Base-by-base conservation (phyloP, 2,113 vertebrate genomes). In the Ancistrus triradiatus region DNA sequence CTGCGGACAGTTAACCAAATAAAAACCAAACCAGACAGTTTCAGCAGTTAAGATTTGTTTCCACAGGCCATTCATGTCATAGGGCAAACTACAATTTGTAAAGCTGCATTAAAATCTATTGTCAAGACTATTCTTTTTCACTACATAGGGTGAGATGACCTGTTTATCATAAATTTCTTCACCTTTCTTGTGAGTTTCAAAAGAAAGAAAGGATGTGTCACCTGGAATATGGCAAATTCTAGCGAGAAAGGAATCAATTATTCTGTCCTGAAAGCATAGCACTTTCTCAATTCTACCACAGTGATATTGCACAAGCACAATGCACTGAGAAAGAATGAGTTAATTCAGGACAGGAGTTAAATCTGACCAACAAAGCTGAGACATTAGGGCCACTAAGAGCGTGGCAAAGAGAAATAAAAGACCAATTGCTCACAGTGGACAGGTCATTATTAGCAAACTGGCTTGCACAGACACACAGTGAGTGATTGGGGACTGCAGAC, bases 381-480 rank as follows among this genome's bases (percentile, higher is more conserved):
- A 11, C 38, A 46, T 53, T 28, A 22, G 15, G 17, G 24, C 40
- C 11, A 15, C 6, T 50, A 15, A 56, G 18, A 61, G 8, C 43
- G 14, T 14, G 5, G 6, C 33, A 50, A 37, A 42, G 68, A 47
- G 6, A 70, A 56, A 59, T 51, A 65, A 59, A 71, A 55, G 58
- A 59, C 35, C 44, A 48, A 66, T 64, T 63, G 63, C 58, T 59
- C 52, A 66, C 48, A 52, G 18, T 44, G 50, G 66, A 76, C 64
- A 49, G 18, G 43, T 52, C 62, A 50, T 66, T 43, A 59, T 74
- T 78, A 78, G 69, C 46, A 24, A 60, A 59, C 49, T 73, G 59
- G 65, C 72, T 56, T 47, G 44, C 51, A 52, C 56, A 60, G 66
- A 55, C 56, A 50, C 47, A 18, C 18, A 24, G 46, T 66, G 68